Evolutionary conservation across 2,113 vertebrate species (phyloP).

Genomic region (Alosa alosa): DNA sequence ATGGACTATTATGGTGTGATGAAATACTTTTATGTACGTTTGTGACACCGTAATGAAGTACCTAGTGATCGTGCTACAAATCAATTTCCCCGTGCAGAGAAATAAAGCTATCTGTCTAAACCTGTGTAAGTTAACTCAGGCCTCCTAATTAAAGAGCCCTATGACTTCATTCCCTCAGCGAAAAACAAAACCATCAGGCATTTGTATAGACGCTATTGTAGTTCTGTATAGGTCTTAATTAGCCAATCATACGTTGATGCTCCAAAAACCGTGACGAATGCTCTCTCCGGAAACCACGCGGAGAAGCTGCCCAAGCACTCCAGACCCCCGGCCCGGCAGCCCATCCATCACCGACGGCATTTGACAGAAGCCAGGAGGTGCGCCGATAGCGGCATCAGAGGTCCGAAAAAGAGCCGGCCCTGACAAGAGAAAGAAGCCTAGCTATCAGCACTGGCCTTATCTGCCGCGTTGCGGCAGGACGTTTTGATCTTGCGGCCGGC

Average conservation of each 20-base stretch:
- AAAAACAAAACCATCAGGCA: no score
- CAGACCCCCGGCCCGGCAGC: not conserved
- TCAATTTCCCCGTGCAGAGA: no score
- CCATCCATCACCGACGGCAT: conserved; percentile 46
- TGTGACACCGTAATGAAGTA: no score
- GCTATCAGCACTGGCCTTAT: conserved; percentile 64
- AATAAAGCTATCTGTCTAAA: no score
- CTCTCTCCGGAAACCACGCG: not conserved
- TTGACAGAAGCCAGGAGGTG: conserved; percentile 62
- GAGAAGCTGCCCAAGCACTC: not conserved
- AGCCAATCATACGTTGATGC: not conserved
- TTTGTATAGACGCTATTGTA: not conserved
- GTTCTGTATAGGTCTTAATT: not conserved
- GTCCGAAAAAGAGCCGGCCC: conserved; percentile 45
- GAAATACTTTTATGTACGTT: no score
- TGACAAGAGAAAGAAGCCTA: conserved; percentile 61
- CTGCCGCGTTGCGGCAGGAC: conserved; percentile 34
- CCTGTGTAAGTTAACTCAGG: no score
- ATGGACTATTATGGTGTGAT: no score
- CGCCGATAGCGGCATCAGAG: conserved; percentile 61
- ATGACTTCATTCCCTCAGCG: no score
- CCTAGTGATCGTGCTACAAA: no score
- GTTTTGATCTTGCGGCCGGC: conserved; percentile 57
- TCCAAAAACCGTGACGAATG: not conserved
- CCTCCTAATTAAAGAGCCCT: no score